Evolutionary conservation across 2,888 invertebrate genomes (phyloP).

Genomic region (Boloria euphrosyne): DNA sequence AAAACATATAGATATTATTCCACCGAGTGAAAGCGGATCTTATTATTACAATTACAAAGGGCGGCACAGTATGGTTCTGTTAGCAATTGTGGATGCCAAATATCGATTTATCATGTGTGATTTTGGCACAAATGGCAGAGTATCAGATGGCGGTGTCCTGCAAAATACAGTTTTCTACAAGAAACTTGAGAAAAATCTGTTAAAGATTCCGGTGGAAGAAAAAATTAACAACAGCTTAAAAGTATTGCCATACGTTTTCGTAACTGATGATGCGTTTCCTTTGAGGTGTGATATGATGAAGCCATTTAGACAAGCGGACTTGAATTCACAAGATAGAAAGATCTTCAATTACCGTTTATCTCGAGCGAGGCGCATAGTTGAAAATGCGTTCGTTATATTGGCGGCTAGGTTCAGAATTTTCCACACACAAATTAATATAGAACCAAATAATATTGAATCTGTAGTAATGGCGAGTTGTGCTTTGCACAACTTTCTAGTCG

Average conservation of each 20-base stretch:
- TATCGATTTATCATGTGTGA: slow-evolving; percentile 22
- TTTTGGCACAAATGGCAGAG: slow-evolving; percentile 27
- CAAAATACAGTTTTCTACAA: slow-evolving; percentile 25
- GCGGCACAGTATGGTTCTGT: slow-evolving; percentile 20
- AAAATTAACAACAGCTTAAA: slow-evolving; percentile 4
- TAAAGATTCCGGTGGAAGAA: slow-evolving; percentile 23
- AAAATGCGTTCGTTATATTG: slow-evolving; percentile 29
- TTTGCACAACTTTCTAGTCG: background rate
- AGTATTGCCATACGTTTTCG: slow-evolving; percentile 37
- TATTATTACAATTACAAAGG: slow-evolving; percentile 31
- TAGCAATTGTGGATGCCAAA: slow-evolving; percentile 28
- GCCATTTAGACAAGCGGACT: no score
- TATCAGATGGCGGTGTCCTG: slow-evolving; percentile 26
- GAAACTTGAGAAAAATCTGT: slow-evolving; percentile 22
- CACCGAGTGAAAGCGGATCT: slow-evolving; percentile 24
- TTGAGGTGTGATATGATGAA: no score
- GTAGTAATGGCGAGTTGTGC: slow-evolving; percentile 10
- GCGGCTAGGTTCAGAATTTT: slow-evolving; percentile 40
- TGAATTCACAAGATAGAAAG: no score
- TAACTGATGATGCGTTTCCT: slow-evolving; percentile 39
- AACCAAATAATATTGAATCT: slow-evolving; percentile 18
- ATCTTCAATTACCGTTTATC: no score
- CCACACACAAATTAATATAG: slow-evolving; percentile 28
- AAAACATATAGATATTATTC: slow-evolving; percentile 34
- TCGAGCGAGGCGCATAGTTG: no score